phyloP scores from a whole-genome alignment of 2,797 vertebrate species.

The Notoglanidium macrostoma region DNA sequence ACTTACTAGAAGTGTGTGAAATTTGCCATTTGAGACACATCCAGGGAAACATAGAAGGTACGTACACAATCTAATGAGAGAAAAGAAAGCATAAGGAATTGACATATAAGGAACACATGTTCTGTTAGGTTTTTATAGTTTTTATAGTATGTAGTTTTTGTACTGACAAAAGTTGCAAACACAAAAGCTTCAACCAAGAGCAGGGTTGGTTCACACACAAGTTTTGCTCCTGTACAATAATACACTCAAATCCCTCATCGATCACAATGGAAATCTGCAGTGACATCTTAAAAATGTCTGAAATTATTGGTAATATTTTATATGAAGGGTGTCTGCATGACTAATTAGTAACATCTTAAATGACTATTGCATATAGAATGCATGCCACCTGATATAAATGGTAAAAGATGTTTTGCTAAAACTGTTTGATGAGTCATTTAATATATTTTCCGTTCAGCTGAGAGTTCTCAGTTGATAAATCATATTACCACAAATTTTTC shows the following conservation, averaged over 20 bases:
- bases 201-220: not conserved
- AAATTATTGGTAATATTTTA: not conserved
- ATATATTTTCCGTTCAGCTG: not conserved
- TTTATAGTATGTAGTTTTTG: not conserved
- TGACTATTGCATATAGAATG: no score
- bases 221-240: not conserved
- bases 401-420: not conserved
- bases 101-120: not conserved
- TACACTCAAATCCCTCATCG: not conserved
- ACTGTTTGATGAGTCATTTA: no score
- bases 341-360: no score
- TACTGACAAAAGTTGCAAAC: not conserved
- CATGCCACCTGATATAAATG: not conserved
- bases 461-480: not conserved
- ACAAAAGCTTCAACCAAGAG: not conserved
- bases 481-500: not conserved
- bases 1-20: not conserved
- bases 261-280: not conserved
- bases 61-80: not conserved
- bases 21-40: not conserved
- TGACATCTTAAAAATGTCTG: not conserved
- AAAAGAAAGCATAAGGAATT: not conserved
- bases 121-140: not conserved
- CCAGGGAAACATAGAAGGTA: not conserved
- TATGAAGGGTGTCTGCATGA: not conserved